Base-by-base conservation (phyloP, 2,113 vertebrate genomes). In the Columba janthina region DNA sequence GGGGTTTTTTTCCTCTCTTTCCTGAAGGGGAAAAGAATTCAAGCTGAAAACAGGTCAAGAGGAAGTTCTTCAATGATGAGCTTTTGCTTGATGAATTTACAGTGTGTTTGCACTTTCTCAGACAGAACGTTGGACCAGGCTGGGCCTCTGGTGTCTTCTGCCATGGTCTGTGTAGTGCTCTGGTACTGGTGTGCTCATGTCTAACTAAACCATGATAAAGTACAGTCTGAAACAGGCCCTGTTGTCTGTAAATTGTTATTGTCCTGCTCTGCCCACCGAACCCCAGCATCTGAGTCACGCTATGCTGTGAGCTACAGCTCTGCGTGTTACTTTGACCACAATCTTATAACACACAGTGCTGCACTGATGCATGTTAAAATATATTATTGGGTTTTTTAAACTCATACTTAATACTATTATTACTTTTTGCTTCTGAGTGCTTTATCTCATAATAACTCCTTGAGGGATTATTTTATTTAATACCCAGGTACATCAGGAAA, bases 391-490 rank as follows among this genome's bases (percentile, higher is more conserved):
- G 0, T 12, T 26, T 36, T 81, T 93, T 86, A 53, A 93, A 72
- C 44, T 94, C 48, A 15, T 56, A 32, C 28, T 81, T 89, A 88
- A 85, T 83, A 65, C 10, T 73, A 25, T 57, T 93, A 71, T 56
- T 93, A 36, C 28, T 72, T 73, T 88, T 89, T 88, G 62, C 57
- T 90, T 92, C 72, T 88, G 85, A 91, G 79, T 93, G 79, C 48
- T 65, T 90, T 93, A 74, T 90, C 73, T 93, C 54, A 15, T 92
- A 90, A 81, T 81, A 84, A 92, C 57, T 94, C 66, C 77, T 94
- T 65, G 53, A 90, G 70, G 88, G 51, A 84, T 92, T 93, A 72
- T 60, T 93, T 95, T 89, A 69, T 90, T 94, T 88, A 92, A 75
- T 72, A 67, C 25, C 61, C n/a, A 86, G 83, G 82, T 94, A 92